Conservation (phyloP, 2,113 vertebrate genomes). For the Dryoscopus gambensis region DNA sequence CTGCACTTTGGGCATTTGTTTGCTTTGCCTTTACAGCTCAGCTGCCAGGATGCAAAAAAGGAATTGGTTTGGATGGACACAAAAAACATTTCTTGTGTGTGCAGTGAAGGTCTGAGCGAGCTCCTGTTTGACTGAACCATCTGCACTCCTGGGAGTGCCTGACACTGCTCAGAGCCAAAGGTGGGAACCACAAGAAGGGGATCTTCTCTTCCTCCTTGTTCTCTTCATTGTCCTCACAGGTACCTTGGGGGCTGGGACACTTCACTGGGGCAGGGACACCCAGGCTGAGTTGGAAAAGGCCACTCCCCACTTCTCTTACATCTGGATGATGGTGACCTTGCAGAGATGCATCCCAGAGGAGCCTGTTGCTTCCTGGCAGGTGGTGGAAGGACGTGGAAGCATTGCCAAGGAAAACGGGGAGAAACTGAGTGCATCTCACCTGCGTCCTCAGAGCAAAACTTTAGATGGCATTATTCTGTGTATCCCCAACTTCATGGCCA, state of each 20-base stretch:
- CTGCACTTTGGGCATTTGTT: background rate
- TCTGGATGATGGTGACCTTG: too few relatives aligned
- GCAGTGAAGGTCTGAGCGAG: background rate
- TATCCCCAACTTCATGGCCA: background rate
- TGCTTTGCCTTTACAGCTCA: background rate
- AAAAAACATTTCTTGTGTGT: background rate
- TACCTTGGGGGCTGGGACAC: background rate
- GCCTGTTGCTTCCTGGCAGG: background rate
- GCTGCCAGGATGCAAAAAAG: background rate
- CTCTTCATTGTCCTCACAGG: background rate
- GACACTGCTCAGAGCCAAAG: too few relatives aligned
- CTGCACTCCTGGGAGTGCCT: background rate
- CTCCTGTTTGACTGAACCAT: background rate
- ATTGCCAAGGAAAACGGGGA: background rate
- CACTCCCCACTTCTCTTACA: background rate
- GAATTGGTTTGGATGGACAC: background rate
- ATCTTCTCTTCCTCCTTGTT: background rate
- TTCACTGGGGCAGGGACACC: background rate
- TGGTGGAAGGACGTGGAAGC: background rate
- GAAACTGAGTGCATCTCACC: rapidly evolving
- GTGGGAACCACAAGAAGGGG: background rate
- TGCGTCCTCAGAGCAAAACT: background rate
- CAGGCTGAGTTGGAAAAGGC: background rate
- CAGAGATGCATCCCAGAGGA: background rate
- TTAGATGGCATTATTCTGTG: background rate